Conservation (phyloP, 2,113 vertebrate species). For the Pogona vitticeps region DNA sequence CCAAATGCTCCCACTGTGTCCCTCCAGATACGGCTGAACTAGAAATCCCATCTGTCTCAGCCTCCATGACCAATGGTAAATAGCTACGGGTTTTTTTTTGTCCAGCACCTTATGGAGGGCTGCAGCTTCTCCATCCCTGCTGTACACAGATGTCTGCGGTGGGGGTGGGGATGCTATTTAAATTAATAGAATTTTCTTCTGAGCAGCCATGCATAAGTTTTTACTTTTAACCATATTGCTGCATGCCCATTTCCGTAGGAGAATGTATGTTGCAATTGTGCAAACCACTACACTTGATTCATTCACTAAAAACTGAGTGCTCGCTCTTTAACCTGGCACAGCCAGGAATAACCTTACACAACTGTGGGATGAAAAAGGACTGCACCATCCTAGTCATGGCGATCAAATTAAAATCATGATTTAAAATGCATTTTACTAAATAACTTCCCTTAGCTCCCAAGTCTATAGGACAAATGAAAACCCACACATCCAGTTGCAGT, state of each 20-base stretch:
- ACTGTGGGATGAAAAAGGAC: neutral
- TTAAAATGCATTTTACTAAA: neutral
- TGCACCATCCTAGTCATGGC: too few relatives aligned
- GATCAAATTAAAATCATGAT: neutral
- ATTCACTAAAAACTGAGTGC: neutral
- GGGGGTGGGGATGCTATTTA: neutral
- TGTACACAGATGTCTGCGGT: too few relatives aligned
- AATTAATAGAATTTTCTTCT: neutral
- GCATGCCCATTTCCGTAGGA: neutral
- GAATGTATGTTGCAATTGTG: neutral
- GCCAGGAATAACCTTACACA: neutral
- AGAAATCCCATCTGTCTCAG: neutral
- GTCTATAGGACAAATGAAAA: neutral
- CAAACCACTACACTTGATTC: neutral
- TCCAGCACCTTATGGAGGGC: neutral
- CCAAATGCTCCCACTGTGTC: neutral
- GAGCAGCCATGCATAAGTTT: neutral
- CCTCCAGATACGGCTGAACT: neutral
- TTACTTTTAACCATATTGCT: neutral
- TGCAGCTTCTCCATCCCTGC: neutral
- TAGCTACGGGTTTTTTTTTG: neutral
- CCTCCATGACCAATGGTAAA: neutral
- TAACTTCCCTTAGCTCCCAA: neutral
- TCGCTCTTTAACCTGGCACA: neutral
- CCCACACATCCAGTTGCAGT: neutral